phyloP scores from a whole-genome alignment of 1,140 invertebrate species.

The Calephelis nemesis region DNA sequence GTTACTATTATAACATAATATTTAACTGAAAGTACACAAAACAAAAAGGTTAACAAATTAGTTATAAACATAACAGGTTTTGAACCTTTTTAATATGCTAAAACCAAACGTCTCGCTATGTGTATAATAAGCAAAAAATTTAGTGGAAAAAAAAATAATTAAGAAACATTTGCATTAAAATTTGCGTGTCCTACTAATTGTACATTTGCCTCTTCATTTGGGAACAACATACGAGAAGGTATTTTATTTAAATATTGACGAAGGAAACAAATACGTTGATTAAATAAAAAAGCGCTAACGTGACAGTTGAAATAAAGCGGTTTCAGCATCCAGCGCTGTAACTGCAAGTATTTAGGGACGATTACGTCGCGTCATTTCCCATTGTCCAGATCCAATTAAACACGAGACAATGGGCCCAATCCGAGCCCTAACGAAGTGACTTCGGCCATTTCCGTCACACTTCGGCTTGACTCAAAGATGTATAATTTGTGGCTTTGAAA shows the following conservation, averaged over 20 bases:
- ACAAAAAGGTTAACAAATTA: no score
- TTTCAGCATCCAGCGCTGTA: conserved; percentile 45
- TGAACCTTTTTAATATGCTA: no score
- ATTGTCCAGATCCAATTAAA: conserved; percentile 67
- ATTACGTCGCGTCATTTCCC: conserved; percentile 67
- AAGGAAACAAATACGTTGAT: conserved; percentile 4
- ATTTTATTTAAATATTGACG: background rate
- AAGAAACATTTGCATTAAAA: no score
- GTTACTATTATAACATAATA: no score
- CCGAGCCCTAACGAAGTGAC: conserved; percentile 71
- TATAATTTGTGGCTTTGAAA: conserved; percentile 73
- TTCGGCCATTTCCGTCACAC: conserved; percentile 63
- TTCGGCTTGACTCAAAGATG: conserved; percentile 62
- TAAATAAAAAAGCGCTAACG: conserved; percentile 27
- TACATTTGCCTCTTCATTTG: no score
- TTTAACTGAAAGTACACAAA: no score
- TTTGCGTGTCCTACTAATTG: no score
- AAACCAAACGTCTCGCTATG: no score
- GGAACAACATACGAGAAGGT: no score
- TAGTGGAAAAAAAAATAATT: no score
- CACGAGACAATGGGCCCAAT: conserved; percentile 64
- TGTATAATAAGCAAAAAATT: no score
- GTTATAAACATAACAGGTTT: no score
- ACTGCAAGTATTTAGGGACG: conserved; percentile 65
- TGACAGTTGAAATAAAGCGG: conserved; percentile 53